Evolutionary conservation across 2,113 vertebrate genomes (phyloP).

Genomic region (Oreotragus oreotragus): DNA sequence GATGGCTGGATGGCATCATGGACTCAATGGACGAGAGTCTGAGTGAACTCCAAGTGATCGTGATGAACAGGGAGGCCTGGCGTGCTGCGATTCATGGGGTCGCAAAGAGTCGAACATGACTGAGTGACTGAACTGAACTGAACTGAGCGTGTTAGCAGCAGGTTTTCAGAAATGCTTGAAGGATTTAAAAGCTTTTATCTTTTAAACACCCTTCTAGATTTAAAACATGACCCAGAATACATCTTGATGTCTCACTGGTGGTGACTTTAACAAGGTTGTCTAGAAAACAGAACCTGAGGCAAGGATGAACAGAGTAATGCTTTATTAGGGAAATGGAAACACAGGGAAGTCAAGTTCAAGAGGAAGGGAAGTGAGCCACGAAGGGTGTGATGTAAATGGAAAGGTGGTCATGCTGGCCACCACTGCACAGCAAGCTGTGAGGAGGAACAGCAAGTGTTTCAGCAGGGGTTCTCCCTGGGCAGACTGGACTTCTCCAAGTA

Average conservation of each 20-base stretch:
- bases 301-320: background rate
- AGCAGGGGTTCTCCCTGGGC: background rate
- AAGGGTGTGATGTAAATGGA: background rate
- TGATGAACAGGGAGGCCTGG: no score
- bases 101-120: no score
- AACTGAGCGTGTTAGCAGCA: background rate
- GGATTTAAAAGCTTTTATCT: background rate
- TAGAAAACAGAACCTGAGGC: background rate
- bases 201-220: background rate
- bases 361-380: background rate
- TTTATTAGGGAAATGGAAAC: background rate
- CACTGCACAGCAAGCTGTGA: background rate
- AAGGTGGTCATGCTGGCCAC: background rate
- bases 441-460: no score
- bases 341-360: background rate
- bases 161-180: background rate
- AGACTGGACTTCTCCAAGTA: background rate
- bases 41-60: no score
- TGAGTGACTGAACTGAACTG: no score
- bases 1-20: no score
- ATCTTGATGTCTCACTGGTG: background rate
- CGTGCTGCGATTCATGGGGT: no score
- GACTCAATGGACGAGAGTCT: no score
- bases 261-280: background rate
- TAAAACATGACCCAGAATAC: background rate